Base-by-base conservation (phyloP, 2,797 vertebrate species). In the Catamblyrhynchus diadema region DNA sequence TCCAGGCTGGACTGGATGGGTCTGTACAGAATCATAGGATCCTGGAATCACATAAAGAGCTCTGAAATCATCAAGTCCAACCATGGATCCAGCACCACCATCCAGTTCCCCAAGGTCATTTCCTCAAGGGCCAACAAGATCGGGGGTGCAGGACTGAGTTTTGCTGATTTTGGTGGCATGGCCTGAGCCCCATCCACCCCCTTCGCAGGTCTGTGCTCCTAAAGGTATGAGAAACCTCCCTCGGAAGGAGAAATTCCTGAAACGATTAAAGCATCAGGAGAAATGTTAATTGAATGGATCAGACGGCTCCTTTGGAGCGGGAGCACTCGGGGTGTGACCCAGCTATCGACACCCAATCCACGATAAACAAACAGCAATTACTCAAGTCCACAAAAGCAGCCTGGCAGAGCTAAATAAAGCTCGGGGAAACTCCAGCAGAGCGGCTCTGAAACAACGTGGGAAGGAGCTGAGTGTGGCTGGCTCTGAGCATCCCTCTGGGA, bases 291-390 rank as follows among this genome's bases (percentile, higher is more conserved):
- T 70, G 57, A 85, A 48, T 71, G 27, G 53, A 71, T 80, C 65
- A 81, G 78, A 53, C 24, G 42, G 39, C 78, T 93, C 60, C 86
- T 88, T 82, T 66, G 86, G 73, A 92, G 66, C 12, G 1, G 30
- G 60, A 82, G 86, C 12, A 4, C 57, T 18, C 1, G 41, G 91
- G 78, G 90, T 87, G 92, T 81, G 88, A 96, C 94, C 93, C 92
- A 92, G 78, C 86, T 82, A 33, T 86, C 79, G 81, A 90, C 86
- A 90, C 37, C 45, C 59, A 66, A 35, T 83, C 92, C 73, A 24
- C 21, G 78, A 90, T 88, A 95, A 95, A 95, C 92, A 96, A 94
- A 93, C 90, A 93, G 64, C 81, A 94, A 93, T 95, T 95, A 95
- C 83, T 95, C 86, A 72, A 37, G 56, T 50, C 75, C 80, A 75